Percentiles rank a stretch among this genome's conserved stretches.
These are phyloP conservation scores for Melinopterus prodromus DNA, from an alignment of 2,888 invertebrate genomes.

Conservation along the genomic window DNA sequence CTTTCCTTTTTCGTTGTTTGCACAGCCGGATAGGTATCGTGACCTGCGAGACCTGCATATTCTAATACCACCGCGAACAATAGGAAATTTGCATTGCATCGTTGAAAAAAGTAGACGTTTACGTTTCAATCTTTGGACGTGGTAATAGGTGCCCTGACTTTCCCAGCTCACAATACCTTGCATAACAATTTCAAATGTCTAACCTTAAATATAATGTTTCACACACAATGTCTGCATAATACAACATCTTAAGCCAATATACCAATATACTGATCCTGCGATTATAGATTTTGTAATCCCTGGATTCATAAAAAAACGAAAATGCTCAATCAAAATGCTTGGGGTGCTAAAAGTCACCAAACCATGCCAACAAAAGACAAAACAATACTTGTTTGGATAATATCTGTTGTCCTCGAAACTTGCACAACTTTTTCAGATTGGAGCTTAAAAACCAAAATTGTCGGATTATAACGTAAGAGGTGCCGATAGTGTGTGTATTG, in stretches of 20 bases:
- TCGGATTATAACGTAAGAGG: no score
- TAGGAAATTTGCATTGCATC: neutral
- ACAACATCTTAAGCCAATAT: neutral
- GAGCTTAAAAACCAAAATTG: no score
- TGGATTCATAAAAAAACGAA: no score
- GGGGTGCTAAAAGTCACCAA: no score
- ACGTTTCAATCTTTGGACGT: slow-evolving; percentile 4
- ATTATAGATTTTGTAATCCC: no score
- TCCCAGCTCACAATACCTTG: neutral
- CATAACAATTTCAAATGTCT: neutral
- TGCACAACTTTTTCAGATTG: no score
- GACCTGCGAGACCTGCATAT: neutral
- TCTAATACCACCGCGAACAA: neutral
- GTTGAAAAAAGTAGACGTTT: neutral
- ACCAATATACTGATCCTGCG: no score
- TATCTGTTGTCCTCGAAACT: no score
- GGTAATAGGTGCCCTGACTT: neutral
- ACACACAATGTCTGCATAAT: neutral
- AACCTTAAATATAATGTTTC: neutral
- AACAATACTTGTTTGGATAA: no score
- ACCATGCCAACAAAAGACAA: no score
- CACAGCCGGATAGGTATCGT: slow-evolving; percentile 4
- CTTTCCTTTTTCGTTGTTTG: slow-evolving; percentile 23
- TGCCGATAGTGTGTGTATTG: no score
- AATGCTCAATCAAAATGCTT: no score